Conservation (phyloP, 2,797 vertebrate genomes). For the Karalla daura region DNA sequence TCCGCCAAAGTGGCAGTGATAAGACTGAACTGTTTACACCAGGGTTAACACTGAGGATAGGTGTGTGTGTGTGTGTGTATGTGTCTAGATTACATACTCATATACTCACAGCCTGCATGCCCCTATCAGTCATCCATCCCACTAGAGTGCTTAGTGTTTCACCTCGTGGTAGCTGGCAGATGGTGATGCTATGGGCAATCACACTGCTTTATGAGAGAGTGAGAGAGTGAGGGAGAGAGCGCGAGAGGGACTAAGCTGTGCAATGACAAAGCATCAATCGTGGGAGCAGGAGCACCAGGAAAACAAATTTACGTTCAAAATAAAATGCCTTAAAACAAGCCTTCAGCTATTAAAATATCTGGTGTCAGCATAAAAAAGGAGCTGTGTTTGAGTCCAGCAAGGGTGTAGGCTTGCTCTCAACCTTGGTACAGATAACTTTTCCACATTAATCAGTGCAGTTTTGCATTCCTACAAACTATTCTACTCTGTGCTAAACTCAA, state of each 20-base stretch:
- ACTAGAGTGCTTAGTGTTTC: constrained; percentile 79
- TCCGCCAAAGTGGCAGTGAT: constrained; percentile 27
- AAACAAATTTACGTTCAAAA: constrained; percentile 15
- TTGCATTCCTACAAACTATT: no score
- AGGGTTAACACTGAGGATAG: constrained; percentile 27
- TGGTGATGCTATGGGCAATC: constrained; percentile 85
- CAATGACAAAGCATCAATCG: constrained; percentile 16
- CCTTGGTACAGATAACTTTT: no score
- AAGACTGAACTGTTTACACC: constrained; percentile 67
- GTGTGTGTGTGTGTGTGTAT: constrained; percentile 8
- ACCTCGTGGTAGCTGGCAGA: constrained; percentile 78
- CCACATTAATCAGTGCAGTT: no score
- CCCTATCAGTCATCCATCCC: constrained; percentile 70
- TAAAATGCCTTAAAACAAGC: neutral
- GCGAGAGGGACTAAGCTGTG: constrained; percentile 12
- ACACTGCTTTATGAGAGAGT: constrained; percentile 74
- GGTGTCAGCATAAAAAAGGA: neutral
- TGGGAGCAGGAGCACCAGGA: neutral
- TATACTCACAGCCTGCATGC: constrained; percentile 29
- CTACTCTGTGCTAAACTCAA: no score
- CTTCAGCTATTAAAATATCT: neutral
- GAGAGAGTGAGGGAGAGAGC: constrained; percentile 9
- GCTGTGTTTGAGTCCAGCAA: neutral
- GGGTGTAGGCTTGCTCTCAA: neutral
- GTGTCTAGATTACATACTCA: constrained; percentile 17